Evolutionary conservation across 2,888 invertebrate species (phyloP).

Genomic region (Margaritifera margaritifera): DNA sequence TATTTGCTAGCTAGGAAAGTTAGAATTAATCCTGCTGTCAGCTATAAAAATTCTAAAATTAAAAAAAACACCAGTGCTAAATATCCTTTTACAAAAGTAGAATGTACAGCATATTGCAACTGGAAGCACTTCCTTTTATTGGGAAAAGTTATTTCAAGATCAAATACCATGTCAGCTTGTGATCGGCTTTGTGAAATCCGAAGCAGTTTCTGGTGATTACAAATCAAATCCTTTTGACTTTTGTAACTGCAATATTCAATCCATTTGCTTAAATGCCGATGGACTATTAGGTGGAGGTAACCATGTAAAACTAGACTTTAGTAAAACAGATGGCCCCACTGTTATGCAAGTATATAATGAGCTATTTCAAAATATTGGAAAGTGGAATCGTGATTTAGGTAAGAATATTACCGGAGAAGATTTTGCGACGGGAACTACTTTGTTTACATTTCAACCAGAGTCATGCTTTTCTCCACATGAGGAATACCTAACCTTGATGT

Average conservation of each 20-base stretch:
- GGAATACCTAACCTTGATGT: too few species aligned
- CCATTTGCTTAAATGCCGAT: conserved; percentile 14
- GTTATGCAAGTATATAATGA: conserved; percentile 12
- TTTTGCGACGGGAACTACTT: too few species aligned
- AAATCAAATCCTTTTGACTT: conserved; percentile 17
- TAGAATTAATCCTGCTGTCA: too few species aligned
- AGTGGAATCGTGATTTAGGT: conserved; percentile 11
- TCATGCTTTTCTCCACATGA: too few species aligned
- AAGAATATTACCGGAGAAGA: too few species aligned
- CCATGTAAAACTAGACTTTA: conserved; percentile 20
- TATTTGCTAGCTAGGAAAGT: too few species aligned
- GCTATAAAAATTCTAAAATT: too few species aligned
- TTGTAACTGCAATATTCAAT: conserved; percentile 16
- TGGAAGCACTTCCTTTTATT: conserved; percentile 12
- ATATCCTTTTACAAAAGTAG: too few species aligned
- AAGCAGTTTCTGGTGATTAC: conserved; percentile 14
- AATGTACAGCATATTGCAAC: too few species aligned
- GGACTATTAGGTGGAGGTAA: conserved; percentile 13
- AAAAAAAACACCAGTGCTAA: too few species aligned
- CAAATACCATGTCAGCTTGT: conserved; percentile 11
- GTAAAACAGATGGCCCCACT: neutral
- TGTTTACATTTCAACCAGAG: too few species aligned
- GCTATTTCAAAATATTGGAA: conserved; percentile 8
- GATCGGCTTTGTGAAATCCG: conserved; percentile 16
- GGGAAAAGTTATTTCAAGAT: conserved; percentile 24